Percentiles rank a stretch among this genome's conserved stretches.
These are phyloP conservation scores for Gambusia yucatana DNA, from an alignment of 2,797 vertebrate genomes.

Conservation along the genomic window DNA sequence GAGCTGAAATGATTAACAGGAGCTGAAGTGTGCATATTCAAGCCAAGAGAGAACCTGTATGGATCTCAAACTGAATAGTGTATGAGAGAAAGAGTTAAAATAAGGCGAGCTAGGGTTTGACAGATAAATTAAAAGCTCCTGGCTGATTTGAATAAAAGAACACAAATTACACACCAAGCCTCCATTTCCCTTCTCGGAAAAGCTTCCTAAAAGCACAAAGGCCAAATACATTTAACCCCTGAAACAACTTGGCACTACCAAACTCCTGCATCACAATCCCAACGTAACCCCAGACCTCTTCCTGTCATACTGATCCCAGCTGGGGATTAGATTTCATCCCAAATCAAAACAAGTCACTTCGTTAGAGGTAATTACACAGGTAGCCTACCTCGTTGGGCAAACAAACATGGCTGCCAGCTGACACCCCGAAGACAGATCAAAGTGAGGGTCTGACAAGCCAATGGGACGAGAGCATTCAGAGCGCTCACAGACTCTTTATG, in stretches of 20 bases:
- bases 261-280: constrained; percentile 49
- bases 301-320: constrained; percentile 64
- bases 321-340: constrained; percentile 75
- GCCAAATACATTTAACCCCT: constrained; percentile 14
- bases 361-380: constrained; percentile 82
- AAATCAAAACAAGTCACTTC: constrained; percentile 84
- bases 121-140: constrained; percentile 18
- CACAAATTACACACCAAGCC: constrained; percentile 11
- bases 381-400: constrained; percentile 76
- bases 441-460: constrained; percentile 61
- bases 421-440: constrained; percentile 79
- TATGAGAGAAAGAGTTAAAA: constrained; percentile 3
- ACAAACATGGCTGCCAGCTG: constrained; percentile 81
- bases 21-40: constrained; percentile 49
- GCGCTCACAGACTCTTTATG: constrained; percentile 23
- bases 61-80: neutral
- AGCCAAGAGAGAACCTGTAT: constrained; percentile 22
- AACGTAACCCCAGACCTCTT: constrained; percentile 43
- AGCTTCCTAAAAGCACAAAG: constrained; percentile 34
- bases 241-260: constrained; percentile 23
- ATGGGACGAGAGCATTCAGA: constrained; percentile 49
- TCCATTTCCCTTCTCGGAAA: constrained; percentile 19
- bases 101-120: neutral
- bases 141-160: constrained; percentile 9
- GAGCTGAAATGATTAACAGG: constrained; percentile 74